Evolutionary conservation across 2,888 invertebrate species (phyloP), one percentile per base, ranked within the genome.

Genomic region (Coelogynopora nodosa): DNA sequence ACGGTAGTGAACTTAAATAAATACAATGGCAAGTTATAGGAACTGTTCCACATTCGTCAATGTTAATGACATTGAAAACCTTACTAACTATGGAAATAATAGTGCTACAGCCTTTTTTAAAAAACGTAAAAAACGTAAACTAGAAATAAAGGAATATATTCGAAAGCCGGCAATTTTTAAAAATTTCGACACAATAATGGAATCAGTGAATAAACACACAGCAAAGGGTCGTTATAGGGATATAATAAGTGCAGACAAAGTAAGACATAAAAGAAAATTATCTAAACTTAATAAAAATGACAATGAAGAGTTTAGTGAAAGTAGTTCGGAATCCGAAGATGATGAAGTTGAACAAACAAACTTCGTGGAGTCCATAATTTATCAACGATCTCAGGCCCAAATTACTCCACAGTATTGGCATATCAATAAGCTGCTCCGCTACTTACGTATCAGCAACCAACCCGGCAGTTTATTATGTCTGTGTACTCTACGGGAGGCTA

Each of bases 271-370:
- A 10, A 1, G 31, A 49, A 30, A 27, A 26, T 31, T 31, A 18
- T 31, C 30, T n/a, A 30, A 84, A 0, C 0, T 18, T 27, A 84
- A 18, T 49, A 74, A 1, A 31, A 30, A 84, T 18, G 31, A 84
- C n/a, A 84, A 30, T 0, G 5, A 49, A 18, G 84, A 84, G 31
- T 30, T 31, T 26, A 49, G 18, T 2, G 84, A 84, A 18, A 84
- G 84, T 23, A 85, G 85, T 26, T 85, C 85, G 5, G 74, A 85
- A n/a, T 85, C 85, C 2, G 85, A 85, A 74, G 85, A 85, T 82
- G 85, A 85, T 28, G 74, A 85, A 85, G 74, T 67, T 0, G 67
- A 85, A 29, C 85, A 74, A 67, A n/a, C 67, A 0, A 67, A 85
- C n/a, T 74, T 85, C 30, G n/a, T 85, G 13, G 85, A 85, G 23